Evolutionary conservation across 2,797 vertebrate genomes (phyloP).

Genomic region (Brachyrhaphis roseni): DNA sequence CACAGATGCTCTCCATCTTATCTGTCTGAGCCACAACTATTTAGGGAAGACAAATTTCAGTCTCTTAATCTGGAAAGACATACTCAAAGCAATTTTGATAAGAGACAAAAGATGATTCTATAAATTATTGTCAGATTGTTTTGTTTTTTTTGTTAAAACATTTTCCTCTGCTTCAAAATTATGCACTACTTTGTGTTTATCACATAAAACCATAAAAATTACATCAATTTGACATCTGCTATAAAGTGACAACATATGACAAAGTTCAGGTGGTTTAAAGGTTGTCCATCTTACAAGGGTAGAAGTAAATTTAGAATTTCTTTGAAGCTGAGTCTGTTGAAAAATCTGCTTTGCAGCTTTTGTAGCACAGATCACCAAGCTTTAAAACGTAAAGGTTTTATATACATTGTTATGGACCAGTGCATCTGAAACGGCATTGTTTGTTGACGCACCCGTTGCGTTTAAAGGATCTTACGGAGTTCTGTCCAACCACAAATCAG

Average conservation of each 20-base stretch:
- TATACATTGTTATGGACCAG: conserved; percentile 30
- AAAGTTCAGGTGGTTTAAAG: not conserved
- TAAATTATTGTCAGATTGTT: not conserved
- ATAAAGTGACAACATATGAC: not conserved
- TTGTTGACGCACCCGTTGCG: conserved; percentile 17
- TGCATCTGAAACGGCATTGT: conserved; percentile 21
- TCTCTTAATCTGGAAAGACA: not conserved
- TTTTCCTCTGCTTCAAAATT: not conserved
- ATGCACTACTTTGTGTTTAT: not conserved
- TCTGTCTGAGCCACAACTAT: not conserved
- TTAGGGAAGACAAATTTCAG: not conserved
- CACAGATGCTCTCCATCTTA: not conserved
- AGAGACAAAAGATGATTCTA: not conserved
- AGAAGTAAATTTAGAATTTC: not conserved
- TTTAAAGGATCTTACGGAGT: conserved; percentile 44
- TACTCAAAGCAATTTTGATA: not conserved
- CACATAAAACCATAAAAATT: not conserved
- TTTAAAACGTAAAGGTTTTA: conserved; percentile 16
- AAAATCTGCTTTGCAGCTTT: conserved; percentile 12
- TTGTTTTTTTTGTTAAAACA: not conserved
- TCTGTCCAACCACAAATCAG: conserved; percentile 38
- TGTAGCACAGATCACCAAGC: not conserved
- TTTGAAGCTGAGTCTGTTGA: not conserved
- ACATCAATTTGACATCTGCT: not conserved
- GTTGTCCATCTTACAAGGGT: not conserved